Conservation (phyloP, 2,797 vertebrate genomes). For the Myotis findleyi region DNA sequence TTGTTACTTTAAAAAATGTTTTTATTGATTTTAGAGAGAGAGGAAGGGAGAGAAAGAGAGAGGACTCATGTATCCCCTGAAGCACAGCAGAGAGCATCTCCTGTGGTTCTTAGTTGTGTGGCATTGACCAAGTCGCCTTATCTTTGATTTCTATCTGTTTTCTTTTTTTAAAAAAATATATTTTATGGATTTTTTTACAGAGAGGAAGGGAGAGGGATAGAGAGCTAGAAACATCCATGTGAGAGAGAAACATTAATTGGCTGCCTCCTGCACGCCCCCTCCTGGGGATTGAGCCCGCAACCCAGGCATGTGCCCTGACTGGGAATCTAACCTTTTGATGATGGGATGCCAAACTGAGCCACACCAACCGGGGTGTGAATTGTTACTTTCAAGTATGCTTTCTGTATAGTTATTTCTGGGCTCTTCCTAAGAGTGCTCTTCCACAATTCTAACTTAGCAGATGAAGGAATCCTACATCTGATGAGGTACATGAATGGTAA, state of each 20-base stretch:
- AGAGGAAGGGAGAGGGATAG: neutral
- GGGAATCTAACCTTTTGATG: neutral
- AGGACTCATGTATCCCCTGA: too few species aligned
- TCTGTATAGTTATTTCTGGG: conserved; percentile 7
- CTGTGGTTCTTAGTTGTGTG: too few species aligned
- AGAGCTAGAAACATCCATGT: neutral
- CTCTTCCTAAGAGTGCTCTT: neutral
- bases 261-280: neutral
- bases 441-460: neutral
- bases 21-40: neutral
- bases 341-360: neutral
- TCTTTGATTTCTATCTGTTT: too few species aligned
- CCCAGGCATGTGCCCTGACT: neutral
- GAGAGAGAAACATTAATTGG: neutral
- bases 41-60: neutral
- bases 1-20: neutral
- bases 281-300: neutral
- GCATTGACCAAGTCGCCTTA: too few species aligned
- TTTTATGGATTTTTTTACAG: neutral
- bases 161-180: neutral
- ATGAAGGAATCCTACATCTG: neutral
- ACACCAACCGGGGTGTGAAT: neutral
- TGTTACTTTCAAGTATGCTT: neutral
- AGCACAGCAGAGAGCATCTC: too few species aligned
- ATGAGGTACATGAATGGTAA: neutral